Conservation (phyloP, 92 coral and sea anemone species). For the Siderastrea siderea region DNA sequence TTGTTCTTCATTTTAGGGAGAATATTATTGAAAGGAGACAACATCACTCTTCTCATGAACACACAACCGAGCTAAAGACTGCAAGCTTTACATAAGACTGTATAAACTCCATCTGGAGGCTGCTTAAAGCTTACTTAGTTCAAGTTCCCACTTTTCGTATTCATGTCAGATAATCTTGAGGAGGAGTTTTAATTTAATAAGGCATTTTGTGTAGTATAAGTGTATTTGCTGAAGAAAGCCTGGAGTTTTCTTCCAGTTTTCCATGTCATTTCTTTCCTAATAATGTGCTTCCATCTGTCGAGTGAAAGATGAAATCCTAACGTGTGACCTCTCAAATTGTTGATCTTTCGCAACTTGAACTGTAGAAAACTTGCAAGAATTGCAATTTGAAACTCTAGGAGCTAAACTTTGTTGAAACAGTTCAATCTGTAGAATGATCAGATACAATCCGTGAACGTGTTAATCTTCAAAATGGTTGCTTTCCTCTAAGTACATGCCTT, state of each 20-base stretch:
- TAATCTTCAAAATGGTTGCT: no score
- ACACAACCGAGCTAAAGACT: conserved; percentile 70
- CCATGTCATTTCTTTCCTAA: neutral
- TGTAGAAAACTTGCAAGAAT: no score
- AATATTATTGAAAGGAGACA: conserved; percentile 93
- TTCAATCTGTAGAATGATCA: no score
- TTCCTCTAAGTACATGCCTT: no score
- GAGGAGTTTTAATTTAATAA: no score
- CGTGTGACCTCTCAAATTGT: no score
- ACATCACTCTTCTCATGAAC: conserved; percentile 96
- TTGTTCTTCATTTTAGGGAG: conserved; percentile 73
- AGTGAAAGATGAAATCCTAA: no score
- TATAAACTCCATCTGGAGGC: conserved; percentile 8
- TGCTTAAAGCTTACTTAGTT: neutral
- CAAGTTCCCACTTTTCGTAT: neutral
- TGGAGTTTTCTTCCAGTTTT: neutral
- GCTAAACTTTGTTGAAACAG: no score
- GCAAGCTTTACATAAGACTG: neutral
- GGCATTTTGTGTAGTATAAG: neutral
- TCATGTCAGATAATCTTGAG: neutral
- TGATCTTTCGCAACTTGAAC: no score
- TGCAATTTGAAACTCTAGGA: no score
- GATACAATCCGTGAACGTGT: no score
- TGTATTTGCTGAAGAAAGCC: neutral
- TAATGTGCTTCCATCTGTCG: no score